Evolutionary conservation across 2,888 invertebrate genomes (phyloP).

Genomic region (Mayetiola destructor): DNA sequence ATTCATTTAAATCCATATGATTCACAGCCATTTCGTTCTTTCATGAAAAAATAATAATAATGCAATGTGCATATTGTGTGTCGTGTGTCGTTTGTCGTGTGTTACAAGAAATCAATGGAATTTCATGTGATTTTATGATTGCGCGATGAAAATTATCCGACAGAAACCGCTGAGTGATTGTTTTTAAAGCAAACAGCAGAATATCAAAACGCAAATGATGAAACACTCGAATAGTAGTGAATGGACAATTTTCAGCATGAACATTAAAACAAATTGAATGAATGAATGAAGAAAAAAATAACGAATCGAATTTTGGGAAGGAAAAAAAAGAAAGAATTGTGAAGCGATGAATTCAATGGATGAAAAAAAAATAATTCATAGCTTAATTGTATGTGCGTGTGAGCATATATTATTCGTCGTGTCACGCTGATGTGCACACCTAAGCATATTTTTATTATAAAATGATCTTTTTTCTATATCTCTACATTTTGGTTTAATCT

Average conservation of each 20-base stretch:
- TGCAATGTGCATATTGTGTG: too few relatives aligned
- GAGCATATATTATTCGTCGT: slow-evolving; percentile 10
- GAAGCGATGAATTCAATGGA: neutral
- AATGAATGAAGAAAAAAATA: neutral
- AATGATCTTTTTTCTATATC: neutral
- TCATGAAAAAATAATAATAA: too few relatives aligned
- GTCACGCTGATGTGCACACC: slow-evolving; percentile 8
- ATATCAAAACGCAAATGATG: too few relatives aligned
- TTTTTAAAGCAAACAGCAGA: too few relatives aligned
- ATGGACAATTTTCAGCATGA: too few relatives aligned
- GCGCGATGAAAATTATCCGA: neutral
- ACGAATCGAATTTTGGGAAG: slow-evolving; percentile 1
- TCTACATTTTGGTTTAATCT: too few relatives aligned
- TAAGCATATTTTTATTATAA: neutral
- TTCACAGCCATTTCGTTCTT: neutral
- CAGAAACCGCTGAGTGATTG: neutral
- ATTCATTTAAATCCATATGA: slow-evolving; percentile 1
- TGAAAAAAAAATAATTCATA: neutral
- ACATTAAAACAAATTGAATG: neutral
- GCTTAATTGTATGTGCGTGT: slow-evolving; percentile 8
- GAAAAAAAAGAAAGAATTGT: neutral
- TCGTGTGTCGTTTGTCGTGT: too few relatives aligned
- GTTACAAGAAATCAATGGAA: too few relatives aligned
- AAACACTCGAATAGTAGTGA: too few relatives aligned
- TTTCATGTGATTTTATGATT: neutral